Percentiles rank a stretch among this genome's conserved stretches.
These are phyloP conservation scores for Drosophila arawakana DNA, from an alignment of 1,140 invertebrate genomes.

Conservation along the genomic window DNA sequence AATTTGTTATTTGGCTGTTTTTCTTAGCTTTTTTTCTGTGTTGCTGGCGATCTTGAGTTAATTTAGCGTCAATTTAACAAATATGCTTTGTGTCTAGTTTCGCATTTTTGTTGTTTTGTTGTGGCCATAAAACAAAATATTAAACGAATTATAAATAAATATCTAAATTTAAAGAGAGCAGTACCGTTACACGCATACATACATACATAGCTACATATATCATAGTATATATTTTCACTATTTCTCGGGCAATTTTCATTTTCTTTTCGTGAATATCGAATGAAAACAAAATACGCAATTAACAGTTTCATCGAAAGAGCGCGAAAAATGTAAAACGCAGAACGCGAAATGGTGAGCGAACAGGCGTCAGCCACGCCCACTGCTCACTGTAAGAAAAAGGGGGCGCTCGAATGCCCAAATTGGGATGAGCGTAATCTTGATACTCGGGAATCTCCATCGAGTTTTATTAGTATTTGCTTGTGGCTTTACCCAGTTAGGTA, in stretches of 20 bases:
- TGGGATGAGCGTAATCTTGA: too few species aligned
- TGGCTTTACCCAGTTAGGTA: too few species aligned
- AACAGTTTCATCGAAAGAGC: slow-evolving; percentile 17
- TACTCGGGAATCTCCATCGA: too few species aligned
- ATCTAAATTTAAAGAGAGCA: slow-evolving; percentile 47
- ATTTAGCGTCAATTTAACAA: slow-evolving; percentile 75
- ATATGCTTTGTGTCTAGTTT: slow-evolving; percentile 55
- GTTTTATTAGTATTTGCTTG: too few species aligned
- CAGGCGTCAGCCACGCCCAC: slow-evolving; percentile 19
- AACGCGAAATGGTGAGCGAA: slow-evolving; percentile 1
- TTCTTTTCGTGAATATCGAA: slow-evolving; percentile 19
- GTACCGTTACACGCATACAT: background rate
- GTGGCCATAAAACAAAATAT: slow-evolving; percentile 28
- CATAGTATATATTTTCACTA: too few species aligned
- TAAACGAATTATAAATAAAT: slow-evolving; percentile 41
- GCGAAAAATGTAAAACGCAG: slow-evolving; percentile 8
- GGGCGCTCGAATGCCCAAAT: background rate
- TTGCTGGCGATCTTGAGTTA: slow-evolving; percentile 54
- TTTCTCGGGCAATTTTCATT: slow-evolving; percentile 15
- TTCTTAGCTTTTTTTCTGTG: background rate
- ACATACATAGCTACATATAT: too few species aligned
- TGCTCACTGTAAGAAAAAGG: background rate
- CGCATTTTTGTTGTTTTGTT: slow-evolving; percentile 39
- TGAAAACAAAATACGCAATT: slow-evolving; percentile 66
- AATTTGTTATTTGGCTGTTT: slow-evolving; percentile 35